Percentiles rank a stretch among this genome's conserved stretches.
Conservation (phyloP, 2,113 vertebrate species). For the Mustela lutreola region DNA sequence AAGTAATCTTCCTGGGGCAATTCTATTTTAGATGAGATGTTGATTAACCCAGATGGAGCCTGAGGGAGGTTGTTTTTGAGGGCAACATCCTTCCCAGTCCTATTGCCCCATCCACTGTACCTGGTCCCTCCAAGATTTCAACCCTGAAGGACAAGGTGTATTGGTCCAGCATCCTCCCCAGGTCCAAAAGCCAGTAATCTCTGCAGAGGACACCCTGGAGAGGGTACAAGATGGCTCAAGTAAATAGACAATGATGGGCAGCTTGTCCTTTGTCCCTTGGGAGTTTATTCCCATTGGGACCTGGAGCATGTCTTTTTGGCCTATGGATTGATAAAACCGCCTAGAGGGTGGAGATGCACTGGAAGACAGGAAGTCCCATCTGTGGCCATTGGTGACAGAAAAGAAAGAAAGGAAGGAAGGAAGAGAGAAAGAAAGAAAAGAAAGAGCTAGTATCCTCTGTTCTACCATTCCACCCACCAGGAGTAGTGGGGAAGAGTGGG, state of each 20-base stretch:
- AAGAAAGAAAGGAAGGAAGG: neutral
- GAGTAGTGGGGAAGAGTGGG: neutral
- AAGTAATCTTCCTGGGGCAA: neutral
- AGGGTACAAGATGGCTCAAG: neutral
- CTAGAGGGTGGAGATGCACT: neutral
- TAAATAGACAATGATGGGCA: neutral
- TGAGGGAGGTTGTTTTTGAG: neutral
- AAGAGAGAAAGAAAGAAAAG: neutral
- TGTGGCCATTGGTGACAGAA: neutral
- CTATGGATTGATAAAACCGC: neutral
- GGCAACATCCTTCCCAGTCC: neutral
- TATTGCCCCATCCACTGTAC: neutral
- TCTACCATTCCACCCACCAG: neutral
- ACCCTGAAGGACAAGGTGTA: neutral
- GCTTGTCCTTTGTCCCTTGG: neutral
- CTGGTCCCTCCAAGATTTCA: neutral
- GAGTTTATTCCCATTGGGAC: neutral
- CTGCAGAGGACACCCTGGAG: neutral
- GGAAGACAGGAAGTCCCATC: neutral
- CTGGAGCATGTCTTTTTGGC: neutral
- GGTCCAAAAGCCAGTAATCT: neutral
- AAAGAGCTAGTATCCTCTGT: neutral
- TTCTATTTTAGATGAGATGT: slow-evolving; percentile 1
- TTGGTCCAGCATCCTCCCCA: neutral
- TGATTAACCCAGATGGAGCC: neutral